Percentiles rank a stretch among this genome's conserved stretches.
Evolutionary conservation across 2,888 invertebrate species (phyloP).

Genomic region (Calephelis perditalis): DNA sequence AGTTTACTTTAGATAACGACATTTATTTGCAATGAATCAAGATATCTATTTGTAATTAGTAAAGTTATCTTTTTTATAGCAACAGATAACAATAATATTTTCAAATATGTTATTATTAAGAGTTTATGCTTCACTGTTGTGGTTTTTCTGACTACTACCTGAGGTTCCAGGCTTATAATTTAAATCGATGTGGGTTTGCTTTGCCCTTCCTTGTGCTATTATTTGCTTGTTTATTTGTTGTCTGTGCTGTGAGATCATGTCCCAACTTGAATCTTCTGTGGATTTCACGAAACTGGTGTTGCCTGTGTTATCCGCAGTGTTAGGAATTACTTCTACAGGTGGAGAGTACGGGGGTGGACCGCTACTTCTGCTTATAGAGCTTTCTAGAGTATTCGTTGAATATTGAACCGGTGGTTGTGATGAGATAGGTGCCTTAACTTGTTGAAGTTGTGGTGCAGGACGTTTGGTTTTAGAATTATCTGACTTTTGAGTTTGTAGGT

Average conservation of each 20-base stretch:
- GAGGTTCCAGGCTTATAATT: slow-evolving; percentile 43
- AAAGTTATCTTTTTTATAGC: neutral
- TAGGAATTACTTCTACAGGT: slow-evolving; percentile 31
- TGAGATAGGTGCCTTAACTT: slow-evolving; percentile 11
- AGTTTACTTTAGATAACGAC: neutral
- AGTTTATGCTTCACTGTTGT: slow-evolving; percentile 50
- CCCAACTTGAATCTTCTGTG: slow-evolving; percentile 59
- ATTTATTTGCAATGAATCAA: neutral
- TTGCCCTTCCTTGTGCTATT: slow-evolving; percentile 25
- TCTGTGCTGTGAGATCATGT: slow-evolving; percentile 73
- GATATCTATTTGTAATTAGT: neutral
- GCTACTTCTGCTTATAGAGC: slow-evolving; percentile 58
- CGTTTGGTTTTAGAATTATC: slow-evolving; percentile 2
- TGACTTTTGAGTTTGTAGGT: slow-evolving; percentile 1
- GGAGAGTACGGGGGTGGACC: slow-evolving; percentile 61
- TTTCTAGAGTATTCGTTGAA: slow-evolving; percentile 57
- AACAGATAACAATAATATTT: neutral
- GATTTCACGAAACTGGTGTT: slow-evolving; percentile 54
- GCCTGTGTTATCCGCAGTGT: slow-evolving; percentile 40
- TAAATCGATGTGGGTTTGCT: slow-evolving; percentile 51
- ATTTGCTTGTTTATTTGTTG: slow-evolving; percentile 50
- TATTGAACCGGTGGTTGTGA: slow-evolving; percentile 32
- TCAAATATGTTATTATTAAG: neutral
- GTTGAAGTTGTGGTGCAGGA: slow-evolving; percentile 13
- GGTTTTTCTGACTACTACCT: slow-evolving; percentile 35